phyloP scores from a whole-genome alignment of 2,113 vertebrate genomes.

The Pipra filicauda region DNA sequence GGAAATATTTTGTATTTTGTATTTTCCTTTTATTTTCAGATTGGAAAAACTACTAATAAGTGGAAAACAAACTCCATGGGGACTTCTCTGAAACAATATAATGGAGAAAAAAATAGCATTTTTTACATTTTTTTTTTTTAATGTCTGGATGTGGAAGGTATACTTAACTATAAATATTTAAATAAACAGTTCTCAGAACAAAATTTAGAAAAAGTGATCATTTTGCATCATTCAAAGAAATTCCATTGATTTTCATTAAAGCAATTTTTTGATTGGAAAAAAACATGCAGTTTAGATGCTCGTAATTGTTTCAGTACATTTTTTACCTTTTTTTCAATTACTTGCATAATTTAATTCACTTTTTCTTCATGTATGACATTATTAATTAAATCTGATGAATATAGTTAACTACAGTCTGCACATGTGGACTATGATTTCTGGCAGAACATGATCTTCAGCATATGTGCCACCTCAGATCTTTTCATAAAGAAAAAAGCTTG shows the following conservation, averaged over 20 bases:
- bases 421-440: neutral
- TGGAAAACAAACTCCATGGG: neutral
- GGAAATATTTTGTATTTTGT: neutral
- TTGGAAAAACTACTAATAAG: neutral
- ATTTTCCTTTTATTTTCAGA: neutral
- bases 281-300: fast-evolving
- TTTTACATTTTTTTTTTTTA: neutral
- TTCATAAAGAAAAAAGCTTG: neutral
- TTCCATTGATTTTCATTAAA: neutral
- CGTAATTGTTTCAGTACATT: neutral
- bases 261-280: neutral
- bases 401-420: neutral
- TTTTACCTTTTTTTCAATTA: neutral
- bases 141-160: neutral
- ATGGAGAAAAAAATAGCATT: neutral
- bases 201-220: neutral
- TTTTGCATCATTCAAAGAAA: neutral
- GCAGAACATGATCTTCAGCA: neutral
- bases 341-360: neutral
- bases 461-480: neutral
- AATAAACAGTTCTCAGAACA: neutral
- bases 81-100: neutral
- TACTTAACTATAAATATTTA: neutral
- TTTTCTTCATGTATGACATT: neutral
- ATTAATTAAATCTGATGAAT: neutral